These are phyloP conservation scores for Chiroxiphia lanceolata DNA, from an alignment of 2,797 vertebrate genomes.

Conservation along the genomic window DNA sequence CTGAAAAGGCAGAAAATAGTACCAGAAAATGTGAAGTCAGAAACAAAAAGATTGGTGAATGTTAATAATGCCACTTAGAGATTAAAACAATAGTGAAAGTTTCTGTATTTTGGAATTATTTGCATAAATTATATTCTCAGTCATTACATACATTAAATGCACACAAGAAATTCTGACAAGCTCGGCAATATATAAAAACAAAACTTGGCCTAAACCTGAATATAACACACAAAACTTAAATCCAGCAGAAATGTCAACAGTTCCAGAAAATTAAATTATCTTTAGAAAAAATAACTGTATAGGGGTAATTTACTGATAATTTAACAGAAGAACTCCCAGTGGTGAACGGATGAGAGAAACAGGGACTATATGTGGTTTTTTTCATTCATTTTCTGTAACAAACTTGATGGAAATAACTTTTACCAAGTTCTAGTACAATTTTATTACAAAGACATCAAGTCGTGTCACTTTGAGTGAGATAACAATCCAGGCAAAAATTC, in stretches of 20 bases:
- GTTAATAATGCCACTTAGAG: background rate
- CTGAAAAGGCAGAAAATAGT: background rate
- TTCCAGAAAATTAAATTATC: background rate
- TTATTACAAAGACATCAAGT: background rate
- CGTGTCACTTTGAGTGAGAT: background rate
- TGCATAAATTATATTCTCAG: background rate
- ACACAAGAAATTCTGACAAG: background rate
- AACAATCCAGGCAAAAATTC: background rate
- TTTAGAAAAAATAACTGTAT: background rate
- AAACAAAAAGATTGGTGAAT: background rate
- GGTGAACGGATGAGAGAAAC: background rate
- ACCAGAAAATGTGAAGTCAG: background rate
- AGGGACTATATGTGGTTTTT: rapidly evolving
- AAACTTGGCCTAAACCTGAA: background rate
- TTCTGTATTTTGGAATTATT: background rate
- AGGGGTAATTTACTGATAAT: background rate
- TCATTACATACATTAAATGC: background rate
- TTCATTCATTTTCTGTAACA: background rate
- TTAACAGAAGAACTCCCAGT: background rate
- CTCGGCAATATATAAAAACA: background rate
- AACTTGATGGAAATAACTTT: background rate
- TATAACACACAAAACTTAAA: background rate
- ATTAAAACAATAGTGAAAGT: background rate
- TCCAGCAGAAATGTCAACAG: background rate
- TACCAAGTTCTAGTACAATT: background rate